These are phyloP conservation scores for Sarcophaga bullata DNA, from an alignment of 1,140 invertebrate genomes.

Conservation along the genomic window DNA sequence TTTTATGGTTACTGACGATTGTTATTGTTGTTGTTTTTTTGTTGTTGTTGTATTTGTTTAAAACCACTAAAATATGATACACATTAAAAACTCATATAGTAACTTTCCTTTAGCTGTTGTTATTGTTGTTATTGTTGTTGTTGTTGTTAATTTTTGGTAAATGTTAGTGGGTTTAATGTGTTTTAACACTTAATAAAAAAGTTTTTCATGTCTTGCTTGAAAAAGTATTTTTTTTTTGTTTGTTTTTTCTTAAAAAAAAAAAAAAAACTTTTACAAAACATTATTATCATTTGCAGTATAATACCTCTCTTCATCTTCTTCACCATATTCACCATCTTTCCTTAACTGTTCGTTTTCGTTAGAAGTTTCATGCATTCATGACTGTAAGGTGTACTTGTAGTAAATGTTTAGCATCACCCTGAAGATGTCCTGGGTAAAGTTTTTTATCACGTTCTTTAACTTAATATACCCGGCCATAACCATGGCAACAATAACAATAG, in stretches of 20 bases:
- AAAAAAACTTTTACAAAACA: not conserved
- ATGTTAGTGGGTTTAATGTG: conserved; percentile 4
- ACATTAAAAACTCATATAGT: conserved; percentile 17
- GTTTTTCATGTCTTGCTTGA: not conserved
- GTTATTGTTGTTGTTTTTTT: no score
- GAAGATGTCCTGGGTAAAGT: not conserved
- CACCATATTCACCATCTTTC: not conserved
- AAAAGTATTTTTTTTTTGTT: not conserved
- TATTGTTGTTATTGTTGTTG: not conserved
- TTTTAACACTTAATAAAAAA: conserved; percentile 27
- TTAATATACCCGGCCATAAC: not conserved
- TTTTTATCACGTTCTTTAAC: conserved; percentile 8
- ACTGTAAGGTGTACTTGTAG: not conserved
- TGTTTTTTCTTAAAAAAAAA: not conserved
- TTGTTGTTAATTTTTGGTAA: not conserved
- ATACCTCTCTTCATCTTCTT: not conserved
- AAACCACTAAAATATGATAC: not conserved
- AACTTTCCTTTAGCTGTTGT: not conserved
- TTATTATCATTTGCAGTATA: not conserved
- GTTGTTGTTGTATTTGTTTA: not conserved
- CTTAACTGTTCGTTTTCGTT: not conserved
- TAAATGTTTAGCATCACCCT: not conserved
- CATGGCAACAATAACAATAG: not conserved
- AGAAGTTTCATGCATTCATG: not conserved
- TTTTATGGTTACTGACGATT: no score